Evolutionary conservation across 1,140 invertebrate genomes (phyloP).

Genomic region (Planococcus citri): DNA sequence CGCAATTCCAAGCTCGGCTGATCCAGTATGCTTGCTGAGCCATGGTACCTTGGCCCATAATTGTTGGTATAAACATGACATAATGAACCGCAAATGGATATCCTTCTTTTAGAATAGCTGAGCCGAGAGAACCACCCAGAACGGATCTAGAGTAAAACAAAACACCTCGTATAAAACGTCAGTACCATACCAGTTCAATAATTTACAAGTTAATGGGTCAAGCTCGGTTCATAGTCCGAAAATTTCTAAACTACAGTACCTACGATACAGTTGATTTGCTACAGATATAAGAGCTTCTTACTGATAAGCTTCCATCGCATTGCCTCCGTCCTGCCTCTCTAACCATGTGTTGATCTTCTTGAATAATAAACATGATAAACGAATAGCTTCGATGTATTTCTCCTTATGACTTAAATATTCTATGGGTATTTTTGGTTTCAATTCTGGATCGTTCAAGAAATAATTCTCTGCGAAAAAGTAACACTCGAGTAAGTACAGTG

Average conservation of each 20-base stretch:
- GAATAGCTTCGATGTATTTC: slow-evolving; percentile 65
- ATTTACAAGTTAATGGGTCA: neutral
- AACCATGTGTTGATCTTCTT: slow-evolving; percentile 49
- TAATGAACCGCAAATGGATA: slow-evolving; percentile 72
- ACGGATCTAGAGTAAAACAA: slow-evolving; percentile 45
- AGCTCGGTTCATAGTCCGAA: too few species aligned
- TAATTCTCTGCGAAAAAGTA: slow-evolving; percentile 44
- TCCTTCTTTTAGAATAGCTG: slow-evolving; percentile 66
- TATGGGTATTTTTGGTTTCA: slow-evolving; percentile 53
- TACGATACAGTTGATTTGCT: too few species aligned
- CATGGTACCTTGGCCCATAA: slow-evolving; percentile 73
- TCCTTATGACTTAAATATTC: slow-evolving; percentile 76
- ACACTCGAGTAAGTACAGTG: neutral
- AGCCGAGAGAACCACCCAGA: slow-evolving; percentile 58
- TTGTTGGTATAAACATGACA: slow-evolving; percentile 82
- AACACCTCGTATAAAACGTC: neutral
- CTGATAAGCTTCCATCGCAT: slow-evolving; percentile 29
- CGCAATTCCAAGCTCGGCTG: slow-evolving; percentile 58
- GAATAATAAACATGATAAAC: slow-evolving; percentile 58
- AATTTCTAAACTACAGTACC: too few species aligned
- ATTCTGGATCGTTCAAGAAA: slow-evolving; percentile 55
- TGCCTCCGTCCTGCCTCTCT: slow-evolving; percentile 26
- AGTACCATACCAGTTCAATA: neutral
- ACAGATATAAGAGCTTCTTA: slow-evolving; percentile 23
- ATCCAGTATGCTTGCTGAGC: slow-evolving; percentile 83